Base-by-base conservation (phyloP, 2,888 invertebrate species). In the Himalopsyche anomala region DNA sequence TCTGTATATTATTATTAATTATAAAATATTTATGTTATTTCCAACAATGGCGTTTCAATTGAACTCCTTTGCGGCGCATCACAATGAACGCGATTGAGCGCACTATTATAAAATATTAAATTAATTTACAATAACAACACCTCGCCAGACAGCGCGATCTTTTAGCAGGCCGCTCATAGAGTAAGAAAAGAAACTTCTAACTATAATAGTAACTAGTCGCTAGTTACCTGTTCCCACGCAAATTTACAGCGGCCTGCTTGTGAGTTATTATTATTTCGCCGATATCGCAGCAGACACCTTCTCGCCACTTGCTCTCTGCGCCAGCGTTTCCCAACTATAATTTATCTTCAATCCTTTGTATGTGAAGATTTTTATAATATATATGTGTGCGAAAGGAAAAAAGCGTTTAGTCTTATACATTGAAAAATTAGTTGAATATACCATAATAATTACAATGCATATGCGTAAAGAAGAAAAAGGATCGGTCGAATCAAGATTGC, bases 81-180 rank as follows among this genome's bases (percentile, higher is more conserved):
- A 74, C 36, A 36, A 38, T 74, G 74, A 28, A 38, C 74, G 74
- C 36, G 38, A 80, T 40, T 80, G 80, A 51, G 40, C 19, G 17
- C 80, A 80, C 38, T 45, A 80, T 45, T 74, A 38, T 55, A 82
- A 82, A 82, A 17, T 82, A 82, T 82, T 55, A 55, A 54, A 82
- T 82, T 82, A 82, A 54, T 82, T 82, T 82, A 55, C 82, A 82
- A 82, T 82, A 55, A 17, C 55, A 82, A 82, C 55, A 82, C 82
- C 82, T 82, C n/a, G 45, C 42, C 17, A 38, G 74, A 69, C 69
- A 74, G 74, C 5, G 74, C 80, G 80, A 42, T 80, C 51, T 51
- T 51, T 45, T 45, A 19, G 82, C 82, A 17, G 55, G 38, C 17
- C 12, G 55, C 55, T n/a, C 28, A 36, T 74, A 36, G 15, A 74